Conservation (phyloP, 2,797 vertebrate species). For the Tinamus major region DNA sequence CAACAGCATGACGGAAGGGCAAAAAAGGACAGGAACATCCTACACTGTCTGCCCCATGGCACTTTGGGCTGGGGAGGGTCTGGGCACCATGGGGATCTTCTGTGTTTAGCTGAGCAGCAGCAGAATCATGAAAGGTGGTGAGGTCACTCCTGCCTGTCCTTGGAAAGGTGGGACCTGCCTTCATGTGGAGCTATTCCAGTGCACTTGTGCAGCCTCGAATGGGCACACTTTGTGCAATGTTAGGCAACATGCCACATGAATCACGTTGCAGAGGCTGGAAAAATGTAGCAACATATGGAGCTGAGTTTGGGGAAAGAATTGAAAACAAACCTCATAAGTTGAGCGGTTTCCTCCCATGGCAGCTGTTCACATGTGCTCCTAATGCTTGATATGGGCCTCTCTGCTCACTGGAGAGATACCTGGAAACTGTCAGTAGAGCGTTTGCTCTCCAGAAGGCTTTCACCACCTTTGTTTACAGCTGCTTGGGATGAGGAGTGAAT, state of each 20-base stretch:
- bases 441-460: constrained; percentile 47
- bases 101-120: background rate
- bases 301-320: constrained; percentile 60
- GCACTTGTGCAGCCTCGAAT: background rate
- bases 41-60: background rate
- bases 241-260: constrained; percentile 61
- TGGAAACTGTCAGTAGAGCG: background rate
- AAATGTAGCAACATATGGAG: constrained; percentile 69
- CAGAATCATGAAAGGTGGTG: background rate
- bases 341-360: constrained; percentile 15
- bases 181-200: background rate
- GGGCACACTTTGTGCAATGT: constrained; percentile 38
- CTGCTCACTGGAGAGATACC: constrained; percentile 25
- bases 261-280: constrained; percentile 61
- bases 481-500: constrained; percentile 4
- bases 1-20: background rate
- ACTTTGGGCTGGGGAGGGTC: background rate
- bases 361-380: constrained; percentile 48
- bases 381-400: constrained; percentile 11
- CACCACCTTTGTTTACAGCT: constrained; percentile 24
- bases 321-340: constrained; percentile 66
- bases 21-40: background rate
- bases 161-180: background rate
- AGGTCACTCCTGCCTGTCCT: background rate
- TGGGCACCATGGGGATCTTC: background rate